A percentile compares a stretch with the other conserved stretches of the same genome.
phyloP scores from a whole-genome alignment of 1,140 invertebrate genomes.

The Drosophila pseudoananassae region DNA sequence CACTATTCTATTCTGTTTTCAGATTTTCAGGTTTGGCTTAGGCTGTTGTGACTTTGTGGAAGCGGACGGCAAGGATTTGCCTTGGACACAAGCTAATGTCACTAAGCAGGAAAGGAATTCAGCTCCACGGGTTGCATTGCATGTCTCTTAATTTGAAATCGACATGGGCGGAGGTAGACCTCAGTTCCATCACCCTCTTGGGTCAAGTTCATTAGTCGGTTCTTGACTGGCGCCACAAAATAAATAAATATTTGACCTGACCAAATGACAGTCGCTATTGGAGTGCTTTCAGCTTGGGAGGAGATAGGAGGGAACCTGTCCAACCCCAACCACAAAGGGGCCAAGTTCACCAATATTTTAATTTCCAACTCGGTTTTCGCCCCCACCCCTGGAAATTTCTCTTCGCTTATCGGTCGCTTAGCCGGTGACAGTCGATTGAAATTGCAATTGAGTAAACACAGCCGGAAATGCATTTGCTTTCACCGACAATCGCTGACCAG shows the following conservation, averaged over 20 bases:
- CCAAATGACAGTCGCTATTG: slow-evolving; percentile 45
- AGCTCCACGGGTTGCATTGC: not conserved
- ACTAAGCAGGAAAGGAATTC: not conserved
- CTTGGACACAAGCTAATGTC: slow-evolving; percentile 15
- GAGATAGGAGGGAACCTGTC: slow-evolving; percentile 24
- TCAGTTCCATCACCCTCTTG: slow-evolving; percentile 1
- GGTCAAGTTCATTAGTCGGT: slow-evolving; percentile 43
- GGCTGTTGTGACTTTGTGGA: slow-evolving; percentile 4
- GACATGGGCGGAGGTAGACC: not conserved
- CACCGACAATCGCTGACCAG: slow-evolving; percentile 41
- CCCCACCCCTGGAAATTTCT: slow-evolving; percentile 28
- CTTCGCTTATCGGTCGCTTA: slow-evolving; percentile 55
- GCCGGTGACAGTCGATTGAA: slow-evolving; percentile 34
- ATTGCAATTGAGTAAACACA: slow-evolving; percentile 76
- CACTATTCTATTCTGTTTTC: slow-evolving; percentile 37
- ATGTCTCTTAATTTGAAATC: not conserved
- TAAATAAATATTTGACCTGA: slow-evolving; percentile 58
- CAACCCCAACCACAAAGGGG: slow-evolving; percentile 54
- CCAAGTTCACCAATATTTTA: slow-evolving; percentile 73
- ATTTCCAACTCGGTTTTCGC: slow-evolving; percentile 44
- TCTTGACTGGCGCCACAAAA: slow-evolving; percentile 54
- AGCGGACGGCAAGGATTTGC: slow-evolving; percentile 18
- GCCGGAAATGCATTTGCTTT: slow-evolving; percentile 81
- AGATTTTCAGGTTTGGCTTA: slow-evolving; percentile 23
- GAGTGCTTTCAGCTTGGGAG: slow-evolving; percentile 1